phyloP scores from a whole-genome alignment of 2,888 invertebrate species.

The Eremobia ochroleuca region DNA sequence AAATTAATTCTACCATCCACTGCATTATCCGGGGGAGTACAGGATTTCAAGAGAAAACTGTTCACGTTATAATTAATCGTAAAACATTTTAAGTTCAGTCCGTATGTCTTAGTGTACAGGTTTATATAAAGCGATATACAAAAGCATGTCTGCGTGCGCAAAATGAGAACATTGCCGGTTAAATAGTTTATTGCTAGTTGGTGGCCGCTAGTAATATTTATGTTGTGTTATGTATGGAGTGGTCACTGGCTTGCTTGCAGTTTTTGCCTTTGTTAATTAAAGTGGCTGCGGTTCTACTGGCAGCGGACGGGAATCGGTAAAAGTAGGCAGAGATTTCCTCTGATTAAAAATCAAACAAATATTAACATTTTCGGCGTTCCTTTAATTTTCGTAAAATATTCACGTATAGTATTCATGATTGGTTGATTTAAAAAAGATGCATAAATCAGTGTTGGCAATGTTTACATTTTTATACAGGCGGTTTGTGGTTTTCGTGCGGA shows the following conservation, averaged over 20 bases:
- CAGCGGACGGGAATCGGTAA: not conserved
- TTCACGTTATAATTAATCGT: conserved; percentile 3
- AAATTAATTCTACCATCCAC: conserved; percentile 12
- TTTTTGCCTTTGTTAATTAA: conserved; percentile 4
- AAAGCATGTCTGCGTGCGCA: not conserved
- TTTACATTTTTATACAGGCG: conserved; percentile 31
- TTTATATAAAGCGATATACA: conserved; percentile 11
- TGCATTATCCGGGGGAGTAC: not conserved
- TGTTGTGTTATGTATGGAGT: not conserved
- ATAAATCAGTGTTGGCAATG: not conserved
- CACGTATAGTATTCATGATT: not conserved
- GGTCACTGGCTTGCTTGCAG: conserved; percentile 2
- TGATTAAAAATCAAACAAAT: conserved; percentile 15
- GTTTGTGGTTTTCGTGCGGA: conserved; percentile 33
- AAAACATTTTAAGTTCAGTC: not conserved
- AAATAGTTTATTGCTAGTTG: conserved; percentile 29
- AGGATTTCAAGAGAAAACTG: not conserved
- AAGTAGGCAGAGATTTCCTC: not conserved
- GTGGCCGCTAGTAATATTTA: conserved; percentile 5
- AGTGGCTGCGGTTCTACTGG: no score
- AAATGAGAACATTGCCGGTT: conserved; percentile 9
- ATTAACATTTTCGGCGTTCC: not conserved
- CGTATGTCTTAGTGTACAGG: not conserved
- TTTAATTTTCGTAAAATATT: not conserved
- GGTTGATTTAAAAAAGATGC: conserved; percentile 4